Evolutionary conservation across 2,113 vertebrate species (phyloP), one percentile per base, ranked within the genome.

Genomic region (Pholis gunnellus): DNA sequence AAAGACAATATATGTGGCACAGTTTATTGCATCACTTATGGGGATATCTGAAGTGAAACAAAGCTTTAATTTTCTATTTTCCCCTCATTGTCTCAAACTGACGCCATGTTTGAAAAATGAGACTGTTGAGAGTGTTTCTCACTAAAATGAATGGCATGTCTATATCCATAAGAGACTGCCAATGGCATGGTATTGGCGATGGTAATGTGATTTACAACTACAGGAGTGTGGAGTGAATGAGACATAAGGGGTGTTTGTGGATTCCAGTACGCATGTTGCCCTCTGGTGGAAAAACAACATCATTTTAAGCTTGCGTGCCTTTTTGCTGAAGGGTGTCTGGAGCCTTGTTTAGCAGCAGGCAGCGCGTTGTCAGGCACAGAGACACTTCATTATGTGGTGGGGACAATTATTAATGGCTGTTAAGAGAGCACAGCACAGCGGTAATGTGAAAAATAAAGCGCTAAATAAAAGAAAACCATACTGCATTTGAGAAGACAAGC

Each of bases 221-320:
- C 29, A 65, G 68, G 17, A 56, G 40, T 31, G 67, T 25, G 57
- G 13, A 46, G 76, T 11, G 63, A 76, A 14, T 63, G 17, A 70
- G 36, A 44, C 40, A 29, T 9, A 0, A 0, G 2, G 48, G 74
- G 0, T 70, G 86, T 63, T 73, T 75, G 64, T 79, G 69, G 71
- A 85, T 92, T 86, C 64, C 48, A 93, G 87, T 52, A 82, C 68
- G 78, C 84, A 88, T 72, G 88, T 88, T 50, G 92, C 93, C 93
- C 92, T 92, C 93, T 93, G 76, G 85, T 93, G 93, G 93, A 92
- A 38, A 85, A 78, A 81, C 84, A 82, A 64, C 84, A 78, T 65
- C 60, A 89, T 78, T 82, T 59, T 59, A 54, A 34, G 25, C 14
- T 1, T 18, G 63, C 1, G 22, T 44, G 60, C 46, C 15, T 65